phyloP scores from a whole-genome alignment of 1,140 invertebrate species.

The Drosophila persimilis region DNA sequence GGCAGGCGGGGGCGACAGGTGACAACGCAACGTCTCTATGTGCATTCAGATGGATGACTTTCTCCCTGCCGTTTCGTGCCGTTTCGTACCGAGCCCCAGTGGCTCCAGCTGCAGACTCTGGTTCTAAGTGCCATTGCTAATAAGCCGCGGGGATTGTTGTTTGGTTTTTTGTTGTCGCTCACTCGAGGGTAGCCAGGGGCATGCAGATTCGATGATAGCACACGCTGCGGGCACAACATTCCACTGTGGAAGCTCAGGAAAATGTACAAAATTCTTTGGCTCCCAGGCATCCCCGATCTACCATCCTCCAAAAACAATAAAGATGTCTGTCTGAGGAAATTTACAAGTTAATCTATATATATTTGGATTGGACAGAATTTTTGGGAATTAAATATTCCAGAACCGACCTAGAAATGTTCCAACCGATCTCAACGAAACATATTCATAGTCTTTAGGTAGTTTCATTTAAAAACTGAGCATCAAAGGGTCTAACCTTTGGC shows the following conservation, averaged over 20 bases:
- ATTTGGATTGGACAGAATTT: too few relatives aligned
- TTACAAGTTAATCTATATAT: too few relatives aligned
- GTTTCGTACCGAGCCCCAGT: background rate
- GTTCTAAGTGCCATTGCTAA: constrained; percentile 70
- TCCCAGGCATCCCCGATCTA: too few relatives aligned
- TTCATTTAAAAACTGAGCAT: constrained; percentile 4
- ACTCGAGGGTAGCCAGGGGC: constrained; percentile 23
- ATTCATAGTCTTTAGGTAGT: too few relatives aligned
- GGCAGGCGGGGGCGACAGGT: constrained; percentile 15
- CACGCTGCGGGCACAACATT: background rate
- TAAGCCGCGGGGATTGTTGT: constrained; percentile 42
- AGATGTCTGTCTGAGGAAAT: too few relatives aligned
- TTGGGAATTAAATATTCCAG: too few relatives aligned
- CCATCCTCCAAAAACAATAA: background rate
- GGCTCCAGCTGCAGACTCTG: constrained; percentile 24
- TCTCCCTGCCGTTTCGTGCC: constrained; percentile 26
- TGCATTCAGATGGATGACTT: constrained; percentile 60
- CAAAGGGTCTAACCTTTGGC: constrained; percentile 25
- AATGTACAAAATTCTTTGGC: background rate
- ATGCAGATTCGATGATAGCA: background rate
- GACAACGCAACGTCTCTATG: constrained; percentile 28
- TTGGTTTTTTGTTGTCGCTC: constrained; percentile 20
- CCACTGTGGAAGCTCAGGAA: background rate
- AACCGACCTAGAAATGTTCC: background rate
- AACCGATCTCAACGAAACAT: too few relatives aligned